Percentiles rank a stretch among this genome's conserved stretches.
phyloP scores from a whole-genome alignment of 2,888 invertebrate species.

The Polydesmus complanatus region DNA sequence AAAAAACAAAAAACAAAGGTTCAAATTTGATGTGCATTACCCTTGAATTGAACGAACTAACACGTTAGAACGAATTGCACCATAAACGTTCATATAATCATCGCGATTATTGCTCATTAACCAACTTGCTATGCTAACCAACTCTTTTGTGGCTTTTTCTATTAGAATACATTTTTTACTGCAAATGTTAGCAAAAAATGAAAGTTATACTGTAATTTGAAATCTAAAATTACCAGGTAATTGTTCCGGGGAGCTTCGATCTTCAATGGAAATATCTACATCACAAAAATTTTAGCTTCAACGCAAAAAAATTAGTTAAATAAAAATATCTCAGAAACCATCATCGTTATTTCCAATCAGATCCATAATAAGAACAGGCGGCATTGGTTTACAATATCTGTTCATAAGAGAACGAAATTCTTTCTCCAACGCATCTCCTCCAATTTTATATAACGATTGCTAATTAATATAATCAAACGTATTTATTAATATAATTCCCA shows the following conservation, averaged over 20 bases:
- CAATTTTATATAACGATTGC: constrained; percentile 37
- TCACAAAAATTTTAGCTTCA: not conserved
- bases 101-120: constrained; percentile 58
- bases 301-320: not conserved
- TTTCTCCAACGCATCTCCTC: constrained; percentile 67
- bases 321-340: not conserved
- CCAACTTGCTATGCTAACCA: constrained; percentile 73
- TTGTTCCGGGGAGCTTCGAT: constrained; percentile 2
- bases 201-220: not conserved
- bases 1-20: constrained; percentile 13
- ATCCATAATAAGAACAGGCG: constrained; percentile 76
- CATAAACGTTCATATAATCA: constrained; percentile 53
- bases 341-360: constrained; percentile 76
- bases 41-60: constrained; percentile 47
- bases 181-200: not conserved
- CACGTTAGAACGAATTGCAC: constrained; percentile 40
- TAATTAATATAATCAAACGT: constrained; percentile 19
- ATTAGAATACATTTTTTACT: not conserved
- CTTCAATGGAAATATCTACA: constrained; percentile 8
- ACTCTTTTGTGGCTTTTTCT: constrained; percentile 37
- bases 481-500: no score
- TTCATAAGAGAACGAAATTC: constrained; percentile 76
- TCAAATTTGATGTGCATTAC: constrained; percentile 21
- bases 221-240: constrained; percentile 13
- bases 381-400: constrained; percentile 70